Base-by-base conservation (phyloP, 2,888 invertebrate genomes). In the Parnassius smintheus region DNA sequence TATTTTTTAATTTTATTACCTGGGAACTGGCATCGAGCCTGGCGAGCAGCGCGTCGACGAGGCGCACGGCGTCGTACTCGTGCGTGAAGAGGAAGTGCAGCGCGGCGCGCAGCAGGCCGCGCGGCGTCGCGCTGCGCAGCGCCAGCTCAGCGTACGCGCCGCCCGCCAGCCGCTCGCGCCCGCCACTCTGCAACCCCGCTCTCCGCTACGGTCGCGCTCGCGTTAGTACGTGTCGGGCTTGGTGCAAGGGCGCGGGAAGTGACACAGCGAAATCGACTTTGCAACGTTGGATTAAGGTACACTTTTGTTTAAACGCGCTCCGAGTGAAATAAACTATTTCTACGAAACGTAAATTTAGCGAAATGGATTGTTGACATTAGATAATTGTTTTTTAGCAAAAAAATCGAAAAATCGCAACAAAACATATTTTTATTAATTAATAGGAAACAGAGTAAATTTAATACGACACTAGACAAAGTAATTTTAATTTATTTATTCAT, bases 81-180 rank as follows among this genome's bases (percentile, higher is more conserved):
- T 94, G 94, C 71, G 94, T 94, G 72, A 97, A 88, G 54, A 99
- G 93, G 91, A 99, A 98, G 81, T 95, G 95, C 41, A 99, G 93
- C 74, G 98, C 94, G 0, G 96, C 94, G 70, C 95, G 93, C 70
- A 98, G 89, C 59, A 99, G 91, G 0, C 97, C 96, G 0, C 97
- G 95, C 72, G 97, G 95, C 0, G 97, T 96, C 12, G 97, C 96
- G 58, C 97, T 96, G 56, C 98, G 94, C 67, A 99, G 85, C 74
- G 98, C 95, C 70, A 99, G 92, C 86, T 99, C 98, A 67, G 98
- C 93, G 88, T 99, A 99, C 9, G 97, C 97, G 78, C 97, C 98
- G 10, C 98, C 97, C 56, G 98, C 96, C 64, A 98, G 95, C 80
- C 98, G 95, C 84, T 99, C 98, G 70, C 96, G 95, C 72, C 95